Base-by-base conservation (phyloP, 2,797 vertebrate genomes). In the Zalophus californianus region DNA sequence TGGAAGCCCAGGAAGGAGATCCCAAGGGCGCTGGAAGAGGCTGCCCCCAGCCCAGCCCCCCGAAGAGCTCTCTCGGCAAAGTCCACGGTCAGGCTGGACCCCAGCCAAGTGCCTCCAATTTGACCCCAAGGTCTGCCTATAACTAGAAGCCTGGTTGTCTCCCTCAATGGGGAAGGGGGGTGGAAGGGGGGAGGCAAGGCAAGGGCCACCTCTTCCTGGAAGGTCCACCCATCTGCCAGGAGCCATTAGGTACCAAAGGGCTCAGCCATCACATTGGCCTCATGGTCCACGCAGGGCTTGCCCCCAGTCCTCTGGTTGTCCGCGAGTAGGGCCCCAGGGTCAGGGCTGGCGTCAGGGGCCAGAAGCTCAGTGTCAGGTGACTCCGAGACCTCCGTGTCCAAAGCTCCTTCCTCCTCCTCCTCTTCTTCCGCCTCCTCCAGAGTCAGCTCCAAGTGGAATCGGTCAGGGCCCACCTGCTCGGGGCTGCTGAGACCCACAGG, bases 391-490 rank as follows among this genome's bases (percentile, higher is more conserved):
- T 98, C 97, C 8, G 96, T 98, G 96, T 25, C 87, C 4, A 96
- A 94, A 73, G 15, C 77, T 98, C 87, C 60, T 60, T 95, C 98
- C 54, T 99, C 99, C 29, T 99, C 99, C 10, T 99, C 99, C 91
- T 99, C 99, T 3, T 94, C 98, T 3, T 99, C 99, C 9, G 99
- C 99, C 90, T 99, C 99, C 96, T 99, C 99, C 97, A 99, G 97
- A 0, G 99, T 99, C 93, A 99, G 98, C 98, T 99, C 99, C 14
- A 99, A 99, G 98, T 99, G 99, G 98, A 99, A 99, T 98, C 99
- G 99, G 97, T 99, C 99, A 0, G 98, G 86, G 38, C 86, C 12
- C 0, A 62, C 79, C 2, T 77, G 82, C 41, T 92, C 95, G 4
- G 86, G 97, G 75, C 86, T 86, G 35, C 87, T 97, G 96, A 97